Percentiles rank a stretch among this genome's conserved stretches.
Evolutionary conservation across 2,888 invertebrate species (phyloP).

Genomic region (Lasioglossum vierecki): DNA sequence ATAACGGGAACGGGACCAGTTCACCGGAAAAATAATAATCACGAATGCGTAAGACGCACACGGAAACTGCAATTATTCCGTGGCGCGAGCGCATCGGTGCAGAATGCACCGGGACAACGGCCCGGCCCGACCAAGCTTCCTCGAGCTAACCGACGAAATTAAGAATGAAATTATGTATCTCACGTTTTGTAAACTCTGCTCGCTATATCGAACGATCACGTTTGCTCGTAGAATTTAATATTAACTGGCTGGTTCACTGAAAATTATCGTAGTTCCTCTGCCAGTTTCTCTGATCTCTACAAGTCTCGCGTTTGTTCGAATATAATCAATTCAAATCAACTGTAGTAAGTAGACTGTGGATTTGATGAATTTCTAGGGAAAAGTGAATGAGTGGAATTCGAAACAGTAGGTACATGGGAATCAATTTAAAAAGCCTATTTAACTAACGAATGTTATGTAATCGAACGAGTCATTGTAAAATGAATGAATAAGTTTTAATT

Average conservation of each 20-base stretch:
- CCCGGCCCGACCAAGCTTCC: neutral
- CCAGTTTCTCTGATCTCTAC: neutral
- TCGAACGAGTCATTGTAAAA: neutral
- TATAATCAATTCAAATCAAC: neutral
- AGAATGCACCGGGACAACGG: slow-evolving; percentile 19
- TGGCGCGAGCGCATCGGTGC: slow-evolving; percentile 32
- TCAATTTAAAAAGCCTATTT: neutral
- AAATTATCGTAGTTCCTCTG: neutral
- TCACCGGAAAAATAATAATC: slow-evolving; percentile 53
- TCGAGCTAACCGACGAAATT: slow-evolving; percentile 20
- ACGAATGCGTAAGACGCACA: slow-evolving; percentile 39
- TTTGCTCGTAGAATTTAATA: neutral
- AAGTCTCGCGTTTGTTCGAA: neutral
- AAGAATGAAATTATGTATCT: neutral
- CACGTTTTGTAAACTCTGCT: neutral
- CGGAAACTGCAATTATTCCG: slow-evolving; percentile 51
- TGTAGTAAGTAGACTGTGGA: neutral
- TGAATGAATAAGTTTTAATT: neutral
- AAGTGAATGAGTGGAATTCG: neutral
- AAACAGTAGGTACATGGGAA: neutral
- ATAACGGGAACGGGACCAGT: slow-evolving; percentile 44
- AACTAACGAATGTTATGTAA: neutral
- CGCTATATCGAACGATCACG: neutral
- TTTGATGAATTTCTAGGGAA: neutral
- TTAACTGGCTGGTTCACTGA: neutral